phyloP scores from a whole-genome alignment of 35 echinoderm and acorn worm species.

The Patiria miniata region DNA sequence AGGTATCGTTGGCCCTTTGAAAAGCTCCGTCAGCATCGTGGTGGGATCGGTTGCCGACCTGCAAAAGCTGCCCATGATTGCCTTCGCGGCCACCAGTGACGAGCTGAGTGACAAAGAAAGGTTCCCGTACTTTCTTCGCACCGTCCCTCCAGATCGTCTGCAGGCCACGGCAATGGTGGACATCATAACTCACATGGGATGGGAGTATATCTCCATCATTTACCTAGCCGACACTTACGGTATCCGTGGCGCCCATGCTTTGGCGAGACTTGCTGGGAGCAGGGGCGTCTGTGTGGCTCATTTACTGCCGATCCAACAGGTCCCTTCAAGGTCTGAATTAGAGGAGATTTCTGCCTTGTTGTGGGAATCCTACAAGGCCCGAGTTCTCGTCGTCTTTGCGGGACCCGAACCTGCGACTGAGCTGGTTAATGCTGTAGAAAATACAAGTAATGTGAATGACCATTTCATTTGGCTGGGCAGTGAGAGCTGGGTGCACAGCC shows the following conservation, averaged over 20 bases:
- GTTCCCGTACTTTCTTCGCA: slow-evolving; percentile 34
- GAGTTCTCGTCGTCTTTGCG: slow-evolving; percentile 31
- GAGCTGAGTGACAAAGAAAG: slow-evolving; percentile 32
- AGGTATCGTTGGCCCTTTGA: neutral
- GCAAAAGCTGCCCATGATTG: neutral
- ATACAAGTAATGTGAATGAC: neutral
- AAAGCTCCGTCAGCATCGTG: neutral
- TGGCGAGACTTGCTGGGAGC: neutral
- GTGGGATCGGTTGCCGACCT: neutral
- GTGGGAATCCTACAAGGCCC: neutral
- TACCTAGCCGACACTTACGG: slow-evolving; percentile 46
- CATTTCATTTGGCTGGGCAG: neutral
- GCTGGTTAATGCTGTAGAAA: neutral
- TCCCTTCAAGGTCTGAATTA: neutral
- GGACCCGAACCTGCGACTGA: neutral
- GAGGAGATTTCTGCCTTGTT: neutral
- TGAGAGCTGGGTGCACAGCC: neutral
- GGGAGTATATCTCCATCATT: slow-evolving; percentile 40
- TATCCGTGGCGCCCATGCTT: neutral
- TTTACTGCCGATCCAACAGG: neutral
- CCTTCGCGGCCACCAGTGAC: slow-evolving; percentile 18
- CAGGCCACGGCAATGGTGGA: slow-evolving; percentile 50
- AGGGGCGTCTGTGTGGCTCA: slow-evolving; percentile 32
- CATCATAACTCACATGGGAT: slow-evolving; percentile 31
- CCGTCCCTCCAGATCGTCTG: slow-evolving; percentile 27